Base-by-base conservation (phyloP, 2,888 invertebrate species). In the Hecatera dysodea region DNA sequence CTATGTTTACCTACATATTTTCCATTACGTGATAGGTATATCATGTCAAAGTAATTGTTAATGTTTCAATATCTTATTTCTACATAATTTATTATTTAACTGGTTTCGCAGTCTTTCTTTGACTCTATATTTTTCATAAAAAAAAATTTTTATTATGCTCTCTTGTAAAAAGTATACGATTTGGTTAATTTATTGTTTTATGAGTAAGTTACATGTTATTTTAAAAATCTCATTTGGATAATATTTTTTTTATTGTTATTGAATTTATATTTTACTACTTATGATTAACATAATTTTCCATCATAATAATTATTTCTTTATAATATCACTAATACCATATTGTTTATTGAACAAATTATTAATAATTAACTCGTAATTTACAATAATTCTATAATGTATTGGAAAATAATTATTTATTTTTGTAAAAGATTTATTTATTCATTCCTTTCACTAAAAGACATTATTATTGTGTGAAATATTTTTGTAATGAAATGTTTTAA, bases 381-480 rank as follows among this genome's bases (percentile, higher is more conserved):
- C 27, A 22, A 36, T 66, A n/a, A 71, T 48, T 77, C 17, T 67
- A 56, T 50, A 33, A 48, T n/a, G 42, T 11, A 57, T 65, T 1
- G 46, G 33, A 65, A 65, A 64, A 72, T 17, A 63, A 57, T 55
- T 79, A 66, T 78, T 65, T 84, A 80, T 81, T 82, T 81, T 84
- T 87, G 75, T 85, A 75, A 78, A 81, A 75, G 66, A 75, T 85
- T 77, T 90, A 88, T 88, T 86, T 88, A 88, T 90, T 93, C 92
- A 93, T 93, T 94, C 94, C 93, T 93, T 90, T 88, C 78, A 91
- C 91, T 93, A 93, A 94, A 94, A 94, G 93, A 93, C 93, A 93
- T 89, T 84, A 88, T 85, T 78, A 85, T 84, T 82, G 84, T 83
- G 87, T 86, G 86, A 79, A 82, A 87, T 88, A 88, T 89, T 90